phyloP scores from a whole-genome alignment of 2,888 invertebrate species.

The Ophion ellenae region DNA sequence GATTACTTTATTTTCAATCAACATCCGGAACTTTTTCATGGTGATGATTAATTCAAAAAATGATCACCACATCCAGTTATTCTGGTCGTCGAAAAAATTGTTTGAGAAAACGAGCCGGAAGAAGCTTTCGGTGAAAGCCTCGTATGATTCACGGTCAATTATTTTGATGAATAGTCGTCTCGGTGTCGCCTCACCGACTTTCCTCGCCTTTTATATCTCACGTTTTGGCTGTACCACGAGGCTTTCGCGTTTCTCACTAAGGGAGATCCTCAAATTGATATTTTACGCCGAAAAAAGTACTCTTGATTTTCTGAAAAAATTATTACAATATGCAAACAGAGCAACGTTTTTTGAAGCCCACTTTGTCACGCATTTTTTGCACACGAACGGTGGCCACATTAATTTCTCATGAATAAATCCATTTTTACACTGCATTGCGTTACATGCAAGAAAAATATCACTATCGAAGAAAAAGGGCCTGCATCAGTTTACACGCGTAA shows the following conservation, averaged over 20 bases:
- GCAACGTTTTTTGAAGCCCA: too few species aligned
- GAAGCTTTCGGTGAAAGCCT: constrained; percentile 33
- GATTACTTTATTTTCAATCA: neutral
- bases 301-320: too few species aligned
- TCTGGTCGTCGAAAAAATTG: constrained; percentile 31
- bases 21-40: neutral
- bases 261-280: too few species aligned
- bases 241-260: neutral
- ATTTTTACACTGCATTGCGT: too few species aligned
- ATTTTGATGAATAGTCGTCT: constrained; percentile 61
- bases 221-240: neutral
- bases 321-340: too few species aligned
- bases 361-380: too few species aligned
- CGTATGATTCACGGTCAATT: constrained; percentile 56
- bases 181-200: constrained; percentile 35
- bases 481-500: too few species aligned
- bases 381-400: too few species aligned
- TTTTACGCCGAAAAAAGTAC: too few species aligned
- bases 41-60: neutral
- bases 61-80: neutral
- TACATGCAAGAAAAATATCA: too few species aligned
- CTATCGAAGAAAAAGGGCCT: too few species aligned
- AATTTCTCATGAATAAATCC: too few species aligned
- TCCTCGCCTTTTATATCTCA: constrained; percentile 28
- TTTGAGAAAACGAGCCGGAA: constrained; percentile 34